These are phyloP conservation scores for Mastomys natalensis DNA, from an alignment of 2,113 vertebrate genomes.

Conservation along the genomic window DNA sequence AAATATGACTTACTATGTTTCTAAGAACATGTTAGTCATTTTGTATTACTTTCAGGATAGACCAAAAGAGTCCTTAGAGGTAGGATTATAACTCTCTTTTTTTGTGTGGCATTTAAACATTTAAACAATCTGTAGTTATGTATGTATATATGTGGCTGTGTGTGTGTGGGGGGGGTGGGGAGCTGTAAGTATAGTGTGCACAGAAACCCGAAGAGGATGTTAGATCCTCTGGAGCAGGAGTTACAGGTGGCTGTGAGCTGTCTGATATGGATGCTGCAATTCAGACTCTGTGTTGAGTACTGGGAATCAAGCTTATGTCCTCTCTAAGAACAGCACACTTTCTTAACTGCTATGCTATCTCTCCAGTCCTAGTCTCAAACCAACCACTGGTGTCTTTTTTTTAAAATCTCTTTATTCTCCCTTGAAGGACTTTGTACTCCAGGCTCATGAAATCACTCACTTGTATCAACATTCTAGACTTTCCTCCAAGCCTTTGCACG, in stretches of 20 bases:
- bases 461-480: neutral
- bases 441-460: neutral
- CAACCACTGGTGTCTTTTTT: neutral
- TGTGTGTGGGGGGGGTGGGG: neutral
- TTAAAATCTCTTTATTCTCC: neutral
- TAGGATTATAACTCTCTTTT: conserved; percentile 1
- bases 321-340: neutral
- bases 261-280: neutral
- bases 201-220: neutral
- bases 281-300: neutral
- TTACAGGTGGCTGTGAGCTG: neutral
- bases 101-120: neutral
- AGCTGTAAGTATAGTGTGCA: neutral
- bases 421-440: neutral
- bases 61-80: neutral
- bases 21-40: neutral
- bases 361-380: neutral
- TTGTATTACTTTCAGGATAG: conserved; percentile 42
- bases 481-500: neutral
- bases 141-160: neutral
- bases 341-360: neutral
- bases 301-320: neutral
- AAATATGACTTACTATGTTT: neutral
- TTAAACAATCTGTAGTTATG: neutral
- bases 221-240: neutral